phyloP scores from a whole-genome alignment of 2,113 vertebrate species.

The Embiotoca jacksoni region DNA sequence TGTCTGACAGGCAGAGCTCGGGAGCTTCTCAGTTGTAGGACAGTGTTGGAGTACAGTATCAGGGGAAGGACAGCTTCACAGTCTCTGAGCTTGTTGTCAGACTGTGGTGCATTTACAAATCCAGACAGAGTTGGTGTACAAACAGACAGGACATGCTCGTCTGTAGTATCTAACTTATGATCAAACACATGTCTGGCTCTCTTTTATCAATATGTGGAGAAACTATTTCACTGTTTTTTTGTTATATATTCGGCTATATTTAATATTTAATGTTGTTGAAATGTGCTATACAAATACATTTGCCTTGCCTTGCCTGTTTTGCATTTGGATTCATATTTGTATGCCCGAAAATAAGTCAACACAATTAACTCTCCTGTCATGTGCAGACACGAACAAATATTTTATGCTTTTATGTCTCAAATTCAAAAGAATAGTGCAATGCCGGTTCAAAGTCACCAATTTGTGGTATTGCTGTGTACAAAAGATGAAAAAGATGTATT shows the following conservation, averaged over 20 bases:
- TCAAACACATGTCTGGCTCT: conserved; percentile 6
- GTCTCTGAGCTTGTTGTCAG: conserved; percentile 37
- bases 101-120: conserved; percentile 27
- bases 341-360: not conserved
- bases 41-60: not conserved
- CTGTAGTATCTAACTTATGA: conserved; percentile 19
- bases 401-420: not conserved
- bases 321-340: not conserved
- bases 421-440: not conserved
- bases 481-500: not conserved
- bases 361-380: not conserved
- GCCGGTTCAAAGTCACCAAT: too few relatives aligned
- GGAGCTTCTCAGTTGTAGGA: conserved; percentile 47
- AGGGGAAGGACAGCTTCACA: conserved; percentile 9
- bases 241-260: too few relatives aligned
- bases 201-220: not conserved
- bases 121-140: conserved; percentile 11
- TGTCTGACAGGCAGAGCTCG: conserved; percentile 8
- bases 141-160: conserved; percentile 17
- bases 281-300: too few relatives aligned
- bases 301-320: not conserved
- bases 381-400: not conserved
- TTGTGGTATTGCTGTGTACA: too few relatives aligned
- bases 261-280: too few relatives aligned
- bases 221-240: not conserved